Base-by-base conservation (phyloP, 2,113 vertebrate genomes). In the Motacilla alba region DNA sequence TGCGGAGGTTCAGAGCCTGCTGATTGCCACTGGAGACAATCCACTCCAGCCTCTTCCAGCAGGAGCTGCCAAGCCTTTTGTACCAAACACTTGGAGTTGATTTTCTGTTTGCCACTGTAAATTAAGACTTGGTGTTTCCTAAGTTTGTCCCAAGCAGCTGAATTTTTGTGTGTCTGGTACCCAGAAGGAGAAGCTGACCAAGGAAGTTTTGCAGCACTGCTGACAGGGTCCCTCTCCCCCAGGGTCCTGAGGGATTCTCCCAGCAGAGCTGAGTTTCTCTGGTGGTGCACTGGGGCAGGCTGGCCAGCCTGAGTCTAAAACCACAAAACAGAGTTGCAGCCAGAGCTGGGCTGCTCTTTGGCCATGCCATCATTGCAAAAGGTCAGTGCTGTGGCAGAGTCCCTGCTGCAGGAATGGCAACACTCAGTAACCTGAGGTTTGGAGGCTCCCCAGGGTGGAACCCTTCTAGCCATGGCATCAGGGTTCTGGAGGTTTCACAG, bases 361-460 rank as follows among this genome's bases (percentile, higher is more conserved):
- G 30, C 63, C 23, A 1, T 52, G 31, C 30, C 41, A 81, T 7
- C 14, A 3, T 2, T 66, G 73, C 74, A 66, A 37, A 55, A 31
- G 11, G 11, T 5, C 58, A 46, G 33, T 18, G 56, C n/a, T 28
- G 23, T 31, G 41, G 33, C 15, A 3, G 35, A 5, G 7, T 46
- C 31, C 41, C 37, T 47, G 43, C 37, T 77, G 26, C 0, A 0
- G 59, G 53, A 72, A 62, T 2, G 2, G 83, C 52, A 84, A 37
- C 58, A 81, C 15, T 11, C 39, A 63, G 47, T 2, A 1, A 33
- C 16, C 2, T 0, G 10, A 70, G 47, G 22, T 5, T 35, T 59
- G 56, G n/a, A 59, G n/a, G n/a, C 15, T 28, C 24, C 15, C 31
- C 47, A 7, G 18, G 30, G 6, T n/a, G 18, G 27, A 86, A 37